Base-by-base conservation (phyloP, 1,140 invertebrate genomes). In the Proctacanthus coquilletti region DNA sequence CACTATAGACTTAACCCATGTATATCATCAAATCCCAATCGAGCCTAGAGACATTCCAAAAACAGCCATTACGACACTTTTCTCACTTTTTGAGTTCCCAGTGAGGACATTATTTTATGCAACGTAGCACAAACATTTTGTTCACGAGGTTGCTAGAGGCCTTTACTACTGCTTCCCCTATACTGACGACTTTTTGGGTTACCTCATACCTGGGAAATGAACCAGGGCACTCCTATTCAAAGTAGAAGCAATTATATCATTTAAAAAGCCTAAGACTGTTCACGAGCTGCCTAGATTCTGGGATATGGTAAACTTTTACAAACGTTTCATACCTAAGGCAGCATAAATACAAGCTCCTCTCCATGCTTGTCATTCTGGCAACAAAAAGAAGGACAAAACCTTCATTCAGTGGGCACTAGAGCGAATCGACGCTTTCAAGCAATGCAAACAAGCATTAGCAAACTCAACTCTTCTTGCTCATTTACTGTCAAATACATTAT, bases 121-220 rank as follows among this genome's bases (percentile, higher is more conserved):
- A 53, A 56, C 32, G 45, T 46, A n/a, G 51, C 39, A 5, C 42
- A 53, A 38, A 46, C 43, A 1, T 40, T 46, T 43, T 21, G 37
- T 44, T 3, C 20, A 51, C 18, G 18, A 33, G 35, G 17, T 43
- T 43, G 9, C 45, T 11, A 19, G 35, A 18, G 52, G 30, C 11
- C 41, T 56, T 6, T 46, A 53, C 34, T 53, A 49, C 27, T 18
- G 15, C 17, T 49, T 55, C 31, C 43, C 58, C 2, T 72, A 68
- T 42, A 18, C 72, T 0, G 70, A 72, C 43, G 70, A 70, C 37
- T 49, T 68, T 34, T 37, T 53, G 9, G 48, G 51, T n/a, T 39
- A 45, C 21, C 30, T 45, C 5, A 35, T 52, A 2, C 36, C 38
- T n/a, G n/a, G 17, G 30, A 30, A 39, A 3, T 57, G 61, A 10